Base-by-base conservation (phyloP, 2,113 vertebrate species). In the Ranitomeya imitator region DNA sequence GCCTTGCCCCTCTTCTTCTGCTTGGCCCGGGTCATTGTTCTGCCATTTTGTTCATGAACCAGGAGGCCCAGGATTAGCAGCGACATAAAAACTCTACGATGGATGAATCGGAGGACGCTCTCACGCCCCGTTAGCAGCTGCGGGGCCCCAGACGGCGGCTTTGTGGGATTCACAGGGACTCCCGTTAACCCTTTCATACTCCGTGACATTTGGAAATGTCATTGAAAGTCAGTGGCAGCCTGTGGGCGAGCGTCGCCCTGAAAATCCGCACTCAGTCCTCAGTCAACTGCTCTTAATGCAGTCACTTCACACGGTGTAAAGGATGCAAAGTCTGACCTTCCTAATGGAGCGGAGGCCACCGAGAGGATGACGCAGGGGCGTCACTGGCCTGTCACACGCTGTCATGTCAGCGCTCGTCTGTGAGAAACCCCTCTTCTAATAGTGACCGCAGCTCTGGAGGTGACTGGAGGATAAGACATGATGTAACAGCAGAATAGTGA, bases 201-300 rank as follows among this genome's bases (percentile, higher is more conserved):
- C 5, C 5, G 19, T 80, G 79, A 80, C 79, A 80, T 80, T 80
- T 80, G 55, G 59, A 80, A 80, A 80, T 80, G 79, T 80, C 78
- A 79, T 26, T 15, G 21, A 80, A 80, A 80, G 79, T 80, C 79
- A 80, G 55, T 16, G 23, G 57, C 79, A 59, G 79, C 79, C 79
- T 19, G 57, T 26, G 79, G 79, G 54, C 78, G n/a, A 59, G 54
- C 21, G 23, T 7, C 19, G 11, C 52, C 78, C 52, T 13, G 6
- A 79, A 57, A 79, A n/a, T 57, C 21, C 9, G 4, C 69, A 16
- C 69, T 15, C 23, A 71, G 63, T 67, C 63, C 63, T 52, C 77
- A 79, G 55, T 80, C 79, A 80, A 18, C 14, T 80, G 55, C n/a
- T 80, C 23, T 18, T 60, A 59, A 60, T 37, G 55, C 54, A 57